Evolutionary conservation across 1,140 invertebrate species (phyloP), one percentile per base, ranked within the genome.

Genomic region (Aleiodes sp.): DNA sequence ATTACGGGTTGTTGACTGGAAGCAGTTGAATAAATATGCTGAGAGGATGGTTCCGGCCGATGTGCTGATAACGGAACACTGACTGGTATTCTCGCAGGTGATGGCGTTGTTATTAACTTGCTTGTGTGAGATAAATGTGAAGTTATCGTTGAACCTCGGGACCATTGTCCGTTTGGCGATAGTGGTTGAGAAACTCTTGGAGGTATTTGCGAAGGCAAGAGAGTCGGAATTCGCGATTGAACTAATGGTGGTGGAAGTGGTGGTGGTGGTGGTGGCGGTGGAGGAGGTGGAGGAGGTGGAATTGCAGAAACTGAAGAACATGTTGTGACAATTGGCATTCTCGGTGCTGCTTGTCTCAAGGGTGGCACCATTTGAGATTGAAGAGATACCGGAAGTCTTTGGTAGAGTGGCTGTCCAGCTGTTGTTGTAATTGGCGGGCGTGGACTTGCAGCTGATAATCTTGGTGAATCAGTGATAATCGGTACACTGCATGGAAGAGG

Each of bases 81-180:
- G 0, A 84, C 80, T 0, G 84, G 80, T 0, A 83, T 81, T 31
- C 80, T 81, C 0, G 81, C 74, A 9, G 75, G 73, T 52, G 73
- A 69, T 2, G 76, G 60, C 0, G 77, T 68, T 14, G 78, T n/a
- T n/a, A n/a, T n/a, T n/a, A n/a, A 64, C 14, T 78, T 66, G 0
- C 68, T 73, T 0, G 68, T 60, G 12, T 71, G 74, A 0, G 76
- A 65, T 10, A 78, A 19, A 10, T 78, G 72, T 2, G 82, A 73
- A 57, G 65, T 77, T 14, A 78, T 43, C 0, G 72, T n/a, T 0
- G 78, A 61, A 2, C 70, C 76, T 0, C 82, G 74, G 0, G 74
- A 77, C 83, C 83, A 85, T 39, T 85, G 85, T 6, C 84, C 83
- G 39, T 85, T 86, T 0, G 84, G 82, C 0, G 83, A 85, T 0